Evolutionary conservation across 2,113 vertebrate species (phyloP).

Genomic region (Gallinago undulata): DNA sequence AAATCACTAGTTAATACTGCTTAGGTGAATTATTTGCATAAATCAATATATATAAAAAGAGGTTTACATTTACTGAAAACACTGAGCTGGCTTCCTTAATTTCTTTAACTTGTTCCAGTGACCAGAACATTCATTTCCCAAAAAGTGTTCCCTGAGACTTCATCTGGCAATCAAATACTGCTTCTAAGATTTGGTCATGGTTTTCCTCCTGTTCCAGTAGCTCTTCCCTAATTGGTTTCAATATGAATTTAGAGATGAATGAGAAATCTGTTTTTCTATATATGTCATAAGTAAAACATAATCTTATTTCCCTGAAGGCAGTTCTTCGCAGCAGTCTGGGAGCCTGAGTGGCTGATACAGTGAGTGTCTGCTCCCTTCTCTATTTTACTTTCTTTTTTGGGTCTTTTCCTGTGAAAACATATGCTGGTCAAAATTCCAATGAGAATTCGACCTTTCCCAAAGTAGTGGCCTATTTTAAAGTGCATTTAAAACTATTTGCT

Average conservation of each 20-base stretch:
- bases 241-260: background rate
- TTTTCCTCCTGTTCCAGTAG: background rate
- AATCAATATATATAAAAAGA: background rate
- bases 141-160: background rate
- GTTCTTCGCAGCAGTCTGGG: background rate
- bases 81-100: background rate
- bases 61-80: background rate
- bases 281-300: background rate
- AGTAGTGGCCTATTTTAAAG: background rate
- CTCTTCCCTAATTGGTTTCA: background rate
- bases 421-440: background rate
- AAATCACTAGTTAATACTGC: background rate
- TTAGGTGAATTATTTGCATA: background rate
- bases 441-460: background rate
- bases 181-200: background rate
- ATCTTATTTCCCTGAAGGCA: background rate
- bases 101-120: background rate
- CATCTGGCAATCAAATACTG: background rate
- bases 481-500: background rate
- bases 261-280: background rate
- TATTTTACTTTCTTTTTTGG: background rate
- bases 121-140: background rate
- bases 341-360: background rate
- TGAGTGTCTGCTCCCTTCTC: background rate
- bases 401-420: background rate